Percentiles rank a stretch among this genome's conserved stretches.
Conservation (phyloP, 2,888 invertebrate species). For the Rhamnusium bicolor region DNA sequence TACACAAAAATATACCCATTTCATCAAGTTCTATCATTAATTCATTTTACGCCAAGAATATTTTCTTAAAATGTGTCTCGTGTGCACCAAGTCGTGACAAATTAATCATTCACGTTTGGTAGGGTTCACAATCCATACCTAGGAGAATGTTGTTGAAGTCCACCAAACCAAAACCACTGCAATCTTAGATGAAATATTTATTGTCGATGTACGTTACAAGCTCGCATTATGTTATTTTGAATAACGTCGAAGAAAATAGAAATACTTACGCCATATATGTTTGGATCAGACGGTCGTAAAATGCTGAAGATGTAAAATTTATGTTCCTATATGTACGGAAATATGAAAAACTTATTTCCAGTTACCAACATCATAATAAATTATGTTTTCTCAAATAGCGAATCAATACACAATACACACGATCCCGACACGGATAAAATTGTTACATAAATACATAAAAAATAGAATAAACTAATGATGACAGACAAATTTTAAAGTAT, state of each 20-base stretch:
- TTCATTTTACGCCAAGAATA: neutral
- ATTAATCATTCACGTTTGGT: slow-evolving; percentile 25
- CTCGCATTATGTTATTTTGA: neutral
- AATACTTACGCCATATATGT: neutral
- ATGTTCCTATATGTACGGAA: neutral
- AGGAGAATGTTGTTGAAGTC: neutral
- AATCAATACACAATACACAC: too few species aligned
- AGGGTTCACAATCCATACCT: neutral
- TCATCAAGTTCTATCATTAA: neutral
- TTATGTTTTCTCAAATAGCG: too few species aligned
- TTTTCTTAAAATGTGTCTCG: slow-evolving; percentile 19
- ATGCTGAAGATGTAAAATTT: neutral
- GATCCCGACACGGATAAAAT: too few species aligned
- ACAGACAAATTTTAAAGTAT: too few species aligned
- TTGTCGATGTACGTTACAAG: neutral
- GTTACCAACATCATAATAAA: neutral
- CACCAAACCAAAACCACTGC: slow-evolving; percentile 11
- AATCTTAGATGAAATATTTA: slow-evolving; percentile 13
- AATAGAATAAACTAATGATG: too few species aligned
- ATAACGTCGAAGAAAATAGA: neutral
- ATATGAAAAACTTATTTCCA: neutral
- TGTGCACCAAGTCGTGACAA: slow-evolving; percentile 23
- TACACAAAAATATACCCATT: too few species aligned
- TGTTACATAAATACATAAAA: too few species aligned
- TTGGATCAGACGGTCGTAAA: neutral